Base-by-base conservation (phyloP, 2,113 vertebrate genomes). In the Gymnobelideus leadbeateri region DNA sequence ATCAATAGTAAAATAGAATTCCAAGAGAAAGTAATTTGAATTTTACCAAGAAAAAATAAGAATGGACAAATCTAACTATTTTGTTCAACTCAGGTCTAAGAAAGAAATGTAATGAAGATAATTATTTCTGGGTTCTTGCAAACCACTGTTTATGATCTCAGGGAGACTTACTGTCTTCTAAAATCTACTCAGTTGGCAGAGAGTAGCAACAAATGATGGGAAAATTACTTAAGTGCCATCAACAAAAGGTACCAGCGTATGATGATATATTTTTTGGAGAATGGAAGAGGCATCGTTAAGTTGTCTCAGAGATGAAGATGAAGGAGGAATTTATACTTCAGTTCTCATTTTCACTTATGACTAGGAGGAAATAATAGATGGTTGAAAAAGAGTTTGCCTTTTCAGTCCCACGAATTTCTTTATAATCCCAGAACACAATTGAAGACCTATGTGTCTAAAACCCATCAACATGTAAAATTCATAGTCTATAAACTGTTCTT, bases 171-270 rank as follows among this genome's bases (percentile, higher is more conserved):
- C 0, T 55, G 84, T 92, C 91, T 49, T 91, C 93, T 89, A 90
- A 95, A 92, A 96, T 77, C 89, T 91, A 55, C 84, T 47, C 93
- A 94, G 37, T 93, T 96, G 97, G 97, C 96, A 94, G 19, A 2
- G 47, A 68, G 89, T 14, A 47, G 49, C 57, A 92, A 52, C 84
- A 89, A 91, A 95, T 96, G 96, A 98, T 96, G 96, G 96, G 89
- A 94, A 23, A 52, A 61, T 68, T 12, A 68, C 31, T 31, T 68
- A 68, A 68, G 28, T 37, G 28, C 53, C 91, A 97, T 92, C 92
- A 95, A 98, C 95, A 95, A 97, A 97, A 96, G 92, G 95, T 53
- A 47, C 28, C 0, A 0, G 91, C 97, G 96, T 93, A 97, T 94
- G 96, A 96, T 0, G 25, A 28, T n/a, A n/a, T 68, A 54, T 92